phyloP scores from a whole-genome alignment of 2,888 invertebrate species.

The Platypus cylindrus region DNA sequence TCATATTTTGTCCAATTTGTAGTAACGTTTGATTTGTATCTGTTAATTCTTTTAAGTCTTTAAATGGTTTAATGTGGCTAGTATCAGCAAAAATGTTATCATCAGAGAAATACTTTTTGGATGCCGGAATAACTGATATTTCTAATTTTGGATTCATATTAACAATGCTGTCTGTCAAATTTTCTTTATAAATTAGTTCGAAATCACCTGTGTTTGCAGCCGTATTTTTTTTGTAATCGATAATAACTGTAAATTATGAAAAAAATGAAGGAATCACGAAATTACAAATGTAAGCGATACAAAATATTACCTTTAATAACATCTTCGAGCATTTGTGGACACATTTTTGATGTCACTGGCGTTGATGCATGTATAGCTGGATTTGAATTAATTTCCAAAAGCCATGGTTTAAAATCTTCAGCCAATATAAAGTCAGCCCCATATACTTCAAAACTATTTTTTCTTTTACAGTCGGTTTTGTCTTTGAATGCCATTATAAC shows the following conservation, averaged over 20 bases:
- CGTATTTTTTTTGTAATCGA: constrained; percentile 36
- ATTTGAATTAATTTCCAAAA: constrained; percentile 86
- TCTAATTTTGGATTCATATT: constrained; percentile 7
- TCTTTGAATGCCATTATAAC: constrained; percentile 69
- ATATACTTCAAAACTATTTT: constrained; percentile 77
- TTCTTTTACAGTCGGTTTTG: constrained; percentile 49
- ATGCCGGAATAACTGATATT: constrained; percentile 13
- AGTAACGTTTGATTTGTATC: constrained; percentile 8
- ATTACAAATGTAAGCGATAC: background rate
- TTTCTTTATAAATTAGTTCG: constrained; percentile 31
- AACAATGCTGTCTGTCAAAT: constrained; percentile 2
- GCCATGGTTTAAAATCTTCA: constrained; percentile 72
- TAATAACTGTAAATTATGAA: constrained; percentile 36
- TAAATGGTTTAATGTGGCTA: too few relatives aligned
- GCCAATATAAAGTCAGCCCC: constrained; percentile 89
- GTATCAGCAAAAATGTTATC: too few relatives aligned
- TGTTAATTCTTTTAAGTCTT: too few relatives aligned
- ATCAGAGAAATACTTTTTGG: constrained; percentile 17
- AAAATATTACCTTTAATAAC: constrained; percentile 61
- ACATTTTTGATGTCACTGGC: constrained; percentile 69
- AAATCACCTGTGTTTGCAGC: constrained; percentile 45
- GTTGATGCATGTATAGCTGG: constrained; percentile 76
- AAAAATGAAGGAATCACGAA: background rate
- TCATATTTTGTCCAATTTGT: constrained; percentile 13
- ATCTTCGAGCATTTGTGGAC: constrained; percentile 69